Percentiles rank a stretch among this genome's conserved stretches.
Conservation (phyloP, 2,113 vertebrate genomes). For the Delphinapterus leucas region DNA sequence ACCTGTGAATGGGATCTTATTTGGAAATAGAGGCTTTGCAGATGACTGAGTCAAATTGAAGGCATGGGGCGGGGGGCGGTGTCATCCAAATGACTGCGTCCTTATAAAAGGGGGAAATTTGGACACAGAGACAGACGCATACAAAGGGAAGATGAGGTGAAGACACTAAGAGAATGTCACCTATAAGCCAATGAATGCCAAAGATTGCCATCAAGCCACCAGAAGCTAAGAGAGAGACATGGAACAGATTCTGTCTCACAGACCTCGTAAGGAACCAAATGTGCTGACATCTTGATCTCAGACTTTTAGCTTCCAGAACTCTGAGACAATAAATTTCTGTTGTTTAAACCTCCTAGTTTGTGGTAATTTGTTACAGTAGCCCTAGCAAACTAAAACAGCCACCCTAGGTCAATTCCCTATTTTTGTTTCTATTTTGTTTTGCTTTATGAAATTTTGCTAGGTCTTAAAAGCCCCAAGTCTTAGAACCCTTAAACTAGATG, state of each 20-base stretch:
- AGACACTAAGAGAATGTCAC: background rate
- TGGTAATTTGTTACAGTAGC: background rate
- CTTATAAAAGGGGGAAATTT: background rate
- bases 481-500: background rate
- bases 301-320: background rate
- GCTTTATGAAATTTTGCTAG: background rate
- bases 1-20: background rate
- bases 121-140: background rate
- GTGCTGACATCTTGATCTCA: background rate
- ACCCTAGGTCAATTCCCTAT: background rate
- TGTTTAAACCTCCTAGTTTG: background rate
- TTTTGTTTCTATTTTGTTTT: conserved; percentile 43
- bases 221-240: background rate
- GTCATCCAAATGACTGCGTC: background rate
- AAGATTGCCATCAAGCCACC: background rate
- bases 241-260: background rate
- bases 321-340: background rate
- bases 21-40: conserved; percentile 2
- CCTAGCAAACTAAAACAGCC: background rate
- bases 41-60: background rate
- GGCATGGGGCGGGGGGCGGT: no score
- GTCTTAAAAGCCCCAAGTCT: background rate
- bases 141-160: background rate
- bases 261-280: background rate
- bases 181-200: background rate